These are phyloP conservation scores for Paralichthys olivaceus DNA, from an alignment of 2,113 vertebrate species.

Conservation along the genomic window DNA sequence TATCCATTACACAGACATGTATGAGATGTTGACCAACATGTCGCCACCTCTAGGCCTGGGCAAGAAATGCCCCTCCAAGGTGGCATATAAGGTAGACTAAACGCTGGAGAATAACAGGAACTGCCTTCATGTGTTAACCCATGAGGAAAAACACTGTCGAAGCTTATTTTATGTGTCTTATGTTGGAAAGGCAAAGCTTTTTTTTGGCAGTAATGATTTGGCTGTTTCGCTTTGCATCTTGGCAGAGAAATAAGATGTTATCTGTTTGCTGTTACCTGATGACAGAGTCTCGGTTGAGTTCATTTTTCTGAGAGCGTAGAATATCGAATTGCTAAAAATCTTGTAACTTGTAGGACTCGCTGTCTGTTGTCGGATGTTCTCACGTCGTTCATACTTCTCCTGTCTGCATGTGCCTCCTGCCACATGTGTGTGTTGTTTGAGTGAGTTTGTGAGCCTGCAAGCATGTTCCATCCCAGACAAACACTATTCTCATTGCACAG, in stretches of 20 bases:
- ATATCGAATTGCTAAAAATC: slow-evolving; percentile 57
- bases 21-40: slow-evolving; percentile 99
- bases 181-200: slow-evolving; percentile 33
- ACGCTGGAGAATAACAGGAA: slow-evolving; percentile 34
- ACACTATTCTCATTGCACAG: slow-evolving; percentile 19
- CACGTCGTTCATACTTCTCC: slow-evolving; percentile 36
- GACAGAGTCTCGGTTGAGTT: slow-evolving; percentile 19
- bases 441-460: slow-evolving; percentile 33
- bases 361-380: slow-evolving; percentile 25
- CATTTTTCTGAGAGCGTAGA: slow-evolving; percentile 38
- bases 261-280: slow-evolving; percentile 44
- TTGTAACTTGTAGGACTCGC: slow-evolving; percentile 4
- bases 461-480: slow-evolving; percentile 46
- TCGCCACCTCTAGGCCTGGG: slow-evolving; percentile 99
- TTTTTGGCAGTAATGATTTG: slow-evolving; percentile 58
- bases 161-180: too few species aligned
- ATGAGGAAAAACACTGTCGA: slow-evolving; percentile 20
- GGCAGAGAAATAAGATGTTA: slow-evolving; percentile 33
- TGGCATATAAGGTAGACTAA: slow-evolving; percentile 98
- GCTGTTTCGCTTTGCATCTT: slow-evolving; percentile 71
- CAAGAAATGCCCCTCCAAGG: slow-evolving; percentile 99
- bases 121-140: slow-evolving; percentile 27
- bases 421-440: slow-evolving; percentile 12
- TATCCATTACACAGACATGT: slow-evolving; percentile 99
- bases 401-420: slow-evolving; percentile 60